Conservation (phyloP, 2,113 vertebrate species). For the Cynoglossus semilaevis region DNA sequence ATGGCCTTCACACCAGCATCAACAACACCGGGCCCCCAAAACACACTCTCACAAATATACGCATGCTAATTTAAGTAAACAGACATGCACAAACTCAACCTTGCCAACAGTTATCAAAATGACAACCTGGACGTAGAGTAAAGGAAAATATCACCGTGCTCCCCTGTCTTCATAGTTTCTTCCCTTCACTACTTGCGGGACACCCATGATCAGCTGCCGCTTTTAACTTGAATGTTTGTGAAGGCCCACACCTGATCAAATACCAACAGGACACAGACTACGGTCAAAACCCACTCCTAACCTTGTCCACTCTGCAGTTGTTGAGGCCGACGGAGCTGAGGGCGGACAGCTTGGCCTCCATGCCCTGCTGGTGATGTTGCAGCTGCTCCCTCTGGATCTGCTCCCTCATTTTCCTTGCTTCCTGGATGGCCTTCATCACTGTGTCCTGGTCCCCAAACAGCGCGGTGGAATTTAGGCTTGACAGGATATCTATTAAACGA, state of each 20-base stretch:
- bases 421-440: constrained; percentile 99
- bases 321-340: constrained; percentile 89
- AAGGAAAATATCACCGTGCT: constrained; percentile 60
- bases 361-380: constrained; percentile 87
- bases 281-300: constrained; percentile 55
- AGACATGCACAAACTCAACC: constrained; percentile 32
- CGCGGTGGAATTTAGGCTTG: constrained; percentile 97
- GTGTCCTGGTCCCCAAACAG: constrained; percentile 98
- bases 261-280: constrained; percentile 12
- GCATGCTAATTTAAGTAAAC: constrained; percentile 54
- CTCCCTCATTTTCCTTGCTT: constrained; percentile 98
- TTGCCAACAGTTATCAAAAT: constrained; percentile 70
- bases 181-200: constrained; percentile 22
- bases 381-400: constrained; percentile 93
- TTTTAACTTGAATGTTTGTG: constrained; percentile 26
- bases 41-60: constrained; percentile 50
- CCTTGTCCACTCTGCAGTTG: constrained; percentile 97
- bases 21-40: constrained; percentile 42
- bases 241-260: constrained; percentile 18
- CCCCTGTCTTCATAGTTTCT: constrained; percentile 62
- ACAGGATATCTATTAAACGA: constrained; percentile 87
- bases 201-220: constrained; percentile 27
- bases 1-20: constrained; percentile 66
- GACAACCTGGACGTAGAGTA: constrained; percentile 72
- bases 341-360: constrained; percentile 90